Base-by-base conservation (phyloP, 2,888 invertebrate genomes). In the Hirtodrosophila cameraria region DNA sequence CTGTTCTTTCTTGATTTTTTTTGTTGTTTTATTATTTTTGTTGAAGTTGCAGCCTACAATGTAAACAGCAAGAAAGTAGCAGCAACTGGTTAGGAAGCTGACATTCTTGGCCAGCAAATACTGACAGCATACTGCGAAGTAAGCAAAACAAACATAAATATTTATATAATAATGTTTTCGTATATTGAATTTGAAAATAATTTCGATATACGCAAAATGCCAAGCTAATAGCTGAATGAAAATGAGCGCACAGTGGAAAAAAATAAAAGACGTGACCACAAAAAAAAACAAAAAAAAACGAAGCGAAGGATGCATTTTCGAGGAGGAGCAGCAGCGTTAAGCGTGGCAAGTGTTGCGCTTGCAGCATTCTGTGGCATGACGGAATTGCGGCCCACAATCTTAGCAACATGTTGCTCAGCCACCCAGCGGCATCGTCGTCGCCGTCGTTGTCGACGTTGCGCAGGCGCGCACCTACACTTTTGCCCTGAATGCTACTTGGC, bases 391-490 rank as follows among this genome's bases (percentile, higher is more conserved):
- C 64, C 68, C 49, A 72, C 70, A 67, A 67, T 31, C 46, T 43
- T 46, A 36, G 50, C 68, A 63, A 48, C 53, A 50, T 54, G 53
- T 41, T 42, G 59, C 63, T 35, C 48, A 60, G 69, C 69, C 62
- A 70, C 70, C 70, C 73, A 73, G 61, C 70, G 66, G 68, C 69
- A 49, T 27, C 46, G 41, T 20, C 36, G 38, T 18, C 7, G 35
- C n/a, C 16, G 43, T 39, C 42, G 52, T 20, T 28, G 35, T 41
- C 9, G 52, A 31, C 30, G 60, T 43, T 72, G 66, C 67, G 65
- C 69, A 68, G 61, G 62, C 72, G 58, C 63, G 68, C 71, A 74
- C 78, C 82, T 76, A 84, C 80, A 82, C 72, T 69, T 80, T 73
- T 67, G 81, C 59, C 69, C 69, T 57, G 58, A 69, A 73, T 74